A percentile compares a stretch with the other conserved stretches of the same genome.
These are phyloP conservation scores for Aleiodes testaceus DNA, from an alignment of 2,888 invertebrate species.

Conservation along the genomic window DNA sequence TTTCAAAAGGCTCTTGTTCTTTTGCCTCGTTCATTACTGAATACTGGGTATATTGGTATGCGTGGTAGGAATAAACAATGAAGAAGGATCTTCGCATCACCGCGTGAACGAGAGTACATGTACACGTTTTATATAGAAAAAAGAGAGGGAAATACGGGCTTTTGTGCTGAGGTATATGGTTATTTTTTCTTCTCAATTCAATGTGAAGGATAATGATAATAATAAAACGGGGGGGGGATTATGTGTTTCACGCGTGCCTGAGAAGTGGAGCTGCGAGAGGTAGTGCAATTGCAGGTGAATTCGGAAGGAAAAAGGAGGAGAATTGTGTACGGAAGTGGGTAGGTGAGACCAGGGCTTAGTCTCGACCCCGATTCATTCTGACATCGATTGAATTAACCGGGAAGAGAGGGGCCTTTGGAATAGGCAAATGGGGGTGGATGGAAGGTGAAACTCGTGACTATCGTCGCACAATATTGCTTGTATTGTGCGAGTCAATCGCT, in stretches of 20 bases:
- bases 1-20: constrained; percentile 28
- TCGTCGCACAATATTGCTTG: not conserved
- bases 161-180: constrained; percentile 1
- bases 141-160: not conserved
- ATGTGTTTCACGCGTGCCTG: constrained; percentile 39
- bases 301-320: not conserved
- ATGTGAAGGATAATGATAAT: not conserved
- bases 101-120: constrained; percentile 15
- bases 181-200: not conserved
- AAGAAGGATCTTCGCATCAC: constrained; percentile 44
- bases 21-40: constrained; percentile 28
- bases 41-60: constrained; percentile 23
- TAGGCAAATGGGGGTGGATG: not conserved
- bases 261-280: constrained; percentile 27
- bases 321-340: not conserved
- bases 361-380: constrained; percentile 34
- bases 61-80: constrained; percentile 43
- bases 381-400: constrained; percentile 40
- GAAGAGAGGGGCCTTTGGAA: not conserved
- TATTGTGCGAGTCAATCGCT: constrained; percentile 22
- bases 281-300: constrained; percentile 11
- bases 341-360: not conserved
- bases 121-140: constrained; percentile 15
- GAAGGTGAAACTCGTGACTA: constrained; percentile 22
- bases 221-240: constrained; percentile 14